Evolutionary conservation across 2,797 vertebrate species (phyloP), one percentile per base, ranked within the genome.

Genomic region (Trachops cirrhosus): DNA sequence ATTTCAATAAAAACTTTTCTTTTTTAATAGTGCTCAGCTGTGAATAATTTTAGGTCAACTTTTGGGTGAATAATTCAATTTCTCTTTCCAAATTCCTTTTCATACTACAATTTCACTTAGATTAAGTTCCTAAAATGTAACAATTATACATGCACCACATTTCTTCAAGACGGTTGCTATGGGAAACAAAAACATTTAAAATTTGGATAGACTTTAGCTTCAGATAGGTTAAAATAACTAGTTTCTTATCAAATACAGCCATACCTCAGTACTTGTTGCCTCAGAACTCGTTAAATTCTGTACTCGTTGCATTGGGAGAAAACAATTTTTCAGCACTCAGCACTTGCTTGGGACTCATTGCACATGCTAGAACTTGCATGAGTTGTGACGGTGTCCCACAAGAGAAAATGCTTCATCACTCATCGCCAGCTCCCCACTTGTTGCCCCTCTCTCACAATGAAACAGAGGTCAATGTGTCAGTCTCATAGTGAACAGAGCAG

Each of bases 1-100:
- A 80, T 68, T 74, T 93, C 86, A 80, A 90, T 86, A n/a, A n/a
- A 29, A 71, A 91, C 1, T 71, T 46, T 87, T 94, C 59, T 71
- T 26, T 91, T 77, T 71, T 46, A 26, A 68, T 24, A 62, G 9
- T 77, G 34, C 24, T 91, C 44, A 78, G 15, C 29, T 83, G 34
- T 70, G 89, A 88, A 91, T 84, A 77, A 62, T 77, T 93, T 52
- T 70, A 12, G 41, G 82, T 21, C 90, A 71, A 88, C 16, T 2
- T 54, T 52, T 21, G 26, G 16, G n/a, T n/a, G 9, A 18, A 86
- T 80, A 57, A 91, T 84, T 83, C 18, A 2, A 18, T 83, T 88
- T 80, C 44, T 59, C 18, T 52, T 88, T 78, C 71, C n/a, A 84
- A 78, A 87, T 77, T 91, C n/a, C 78, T 71, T 59, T 82, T 7